A percentile compares a stretch with the other conserved stretches of the same genome.
Evolutionary conservation across 2,888 invertebrate genomes (phyloP).

Genomic region (Troglohyphantes excavatus): DNA sequence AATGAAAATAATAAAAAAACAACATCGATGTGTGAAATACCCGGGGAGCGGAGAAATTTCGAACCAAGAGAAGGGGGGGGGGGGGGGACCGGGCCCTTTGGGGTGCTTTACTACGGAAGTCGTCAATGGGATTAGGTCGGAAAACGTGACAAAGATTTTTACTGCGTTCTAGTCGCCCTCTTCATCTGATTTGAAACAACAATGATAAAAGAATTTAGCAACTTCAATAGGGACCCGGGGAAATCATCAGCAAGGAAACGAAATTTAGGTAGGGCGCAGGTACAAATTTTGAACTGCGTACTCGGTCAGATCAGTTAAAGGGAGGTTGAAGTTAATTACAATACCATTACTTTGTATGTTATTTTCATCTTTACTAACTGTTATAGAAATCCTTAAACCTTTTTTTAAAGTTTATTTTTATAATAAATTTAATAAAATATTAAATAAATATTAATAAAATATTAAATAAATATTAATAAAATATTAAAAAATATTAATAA

Average conservation of each 20-base stretch:
- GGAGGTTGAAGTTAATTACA: too few species aligned
- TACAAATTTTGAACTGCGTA: slow-evolving; percentile 48
- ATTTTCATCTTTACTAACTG: too few species aligned
- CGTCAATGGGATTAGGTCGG: slow-evolving; percentile 71
- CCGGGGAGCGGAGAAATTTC: slow-evolving; percentile 45
- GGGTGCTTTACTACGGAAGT: slow-evolving; percentile 60
- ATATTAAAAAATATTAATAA: too few species aligned
- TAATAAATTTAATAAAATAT: too few species aligned
- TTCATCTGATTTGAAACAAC: slow-evolving; percentile 77
- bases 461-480: too few species aligned
- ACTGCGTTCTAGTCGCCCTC: slow-evolving; percentile 38
- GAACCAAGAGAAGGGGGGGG: too few species aligned
- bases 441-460: too few species aligned
- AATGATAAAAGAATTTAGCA: slow-evolving; percentile 77
- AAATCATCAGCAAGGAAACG: slow-evolving; percentile 67
- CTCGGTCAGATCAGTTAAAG: neutral
- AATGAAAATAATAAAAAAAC: slow-evolving; percentile 16
- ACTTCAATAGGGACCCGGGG: slow-evolving; percentile 68
- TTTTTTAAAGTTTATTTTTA: too few species aligned
- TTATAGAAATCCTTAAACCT: too few species aligned
- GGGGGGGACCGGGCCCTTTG: slow-evolving; percentile 20
- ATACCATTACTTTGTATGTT: too few species aligned
- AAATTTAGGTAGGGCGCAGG: slow-evolving; percentile 24
- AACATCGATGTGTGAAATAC: slow-evolving; percentile 49
- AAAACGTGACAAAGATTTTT: slow-evolving; percentile 78